Conservation (phyloP, 2,888 invertebrate species). For the Tetranychus truncatus region DNA sequence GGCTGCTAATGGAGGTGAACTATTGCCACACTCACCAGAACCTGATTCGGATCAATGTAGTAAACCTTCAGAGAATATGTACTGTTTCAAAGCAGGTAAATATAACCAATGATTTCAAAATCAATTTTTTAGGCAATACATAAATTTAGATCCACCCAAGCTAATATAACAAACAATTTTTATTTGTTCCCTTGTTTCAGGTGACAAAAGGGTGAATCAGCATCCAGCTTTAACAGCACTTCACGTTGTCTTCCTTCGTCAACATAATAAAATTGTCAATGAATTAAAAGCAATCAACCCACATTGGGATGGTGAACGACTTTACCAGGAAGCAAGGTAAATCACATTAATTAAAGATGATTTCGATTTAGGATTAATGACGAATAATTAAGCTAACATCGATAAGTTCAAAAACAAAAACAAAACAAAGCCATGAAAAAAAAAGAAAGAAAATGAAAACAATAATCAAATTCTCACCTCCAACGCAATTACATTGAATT, state of each 20-base stretch:
- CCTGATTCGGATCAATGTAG: slow-evolving; percentile 28
- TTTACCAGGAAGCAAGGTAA: slow-evolving; percentile 32
- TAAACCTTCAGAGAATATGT: slow-evolving; percentile 25
- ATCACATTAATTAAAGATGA: not conserved
- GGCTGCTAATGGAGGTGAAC: slow-evolving; percentile 26
- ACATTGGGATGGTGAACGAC: slow-evolving; percentile 32
- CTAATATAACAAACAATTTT: too few species aligned
- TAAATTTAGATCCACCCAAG: not conserved
- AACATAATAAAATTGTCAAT: slow-evolving; percentile 26
- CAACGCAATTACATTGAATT: not conserved
- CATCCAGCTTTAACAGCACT: slow-evolving; percentile 26
- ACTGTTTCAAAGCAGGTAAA: slow-evolving; percentile 27
- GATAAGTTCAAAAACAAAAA: not conserved
- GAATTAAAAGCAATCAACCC: slow-evolving; percentile 28
- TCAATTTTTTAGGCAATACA: not conserved
- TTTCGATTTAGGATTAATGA: not conserved
- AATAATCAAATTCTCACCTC: not conserved
- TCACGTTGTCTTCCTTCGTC: slow-evolving; percentile 25
- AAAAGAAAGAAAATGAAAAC: not conserved
- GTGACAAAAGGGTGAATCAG: slow-evolving; percentile 26
- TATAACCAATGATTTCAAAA: not conserved
- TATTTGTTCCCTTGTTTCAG: slow-evolving; percentile 10
- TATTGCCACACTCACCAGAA: slow-evolving; percentile 26
- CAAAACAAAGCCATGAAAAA: not conserved
- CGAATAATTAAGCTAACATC: not conserved